Base-by-base conservation (phyloP, 2,113 vertebrate species). In the Phalacrocorax aristotelis region DNA sequence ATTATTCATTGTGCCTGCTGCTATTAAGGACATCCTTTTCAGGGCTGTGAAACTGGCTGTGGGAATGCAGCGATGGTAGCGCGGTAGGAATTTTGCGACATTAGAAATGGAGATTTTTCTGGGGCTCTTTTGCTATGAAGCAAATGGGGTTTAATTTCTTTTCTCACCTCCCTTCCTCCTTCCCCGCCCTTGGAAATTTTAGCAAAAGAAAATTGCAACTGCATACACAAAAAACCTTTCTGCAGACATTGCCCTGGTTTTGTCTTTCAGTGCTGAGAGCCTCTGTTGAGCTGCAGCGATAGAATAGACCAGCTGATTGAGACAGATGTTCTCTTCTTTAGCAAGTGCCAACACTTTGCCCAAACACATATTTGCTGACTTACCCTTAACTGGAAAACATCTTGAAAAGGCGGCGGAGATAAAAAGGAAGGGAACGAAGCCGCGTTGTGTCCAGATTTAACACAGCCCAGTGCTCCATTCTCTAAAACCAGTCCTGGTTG, bases 361-460 rank as follows among this genome's bases (percentile, higher is more conserved):
- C 91, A 76, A 97, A 97, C 96, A 81, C 98, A 98, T 97, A 98
- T 98, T 97, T 98, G 98, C 98, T 98, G 98, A 98, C 98, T 98
- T 93, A 91, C 90, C 96, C 95, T 92, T 36, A 64, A 30, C 96
- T 97, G 97, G 97, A 95, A 95, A 91, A 94, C 95, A 88, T 60
- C 88, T 95, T 97, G 96, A 94, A 92, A 96, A 96, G 95, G 98
- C 95, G 84, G 95, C 21, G 5, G 89, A 94, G 94, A 96, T 94
- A 66, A 95, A 96, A 97, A 93, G 94, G 83, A 87, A 91, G 62
- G 89, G 92, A 95, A 88, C 65, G 70, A 61, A 92, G 96, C 94
- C 11, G 64, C 90, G 79, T 91, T 95, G 95, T 97, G 98, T 97
- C 97, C 97, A 98, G 98, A 97, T 98, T 98, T 98, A 97, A 95